Conservation (phyloP, 2,797 vertebrate species). For the Cottoperca gobio region DNA sequence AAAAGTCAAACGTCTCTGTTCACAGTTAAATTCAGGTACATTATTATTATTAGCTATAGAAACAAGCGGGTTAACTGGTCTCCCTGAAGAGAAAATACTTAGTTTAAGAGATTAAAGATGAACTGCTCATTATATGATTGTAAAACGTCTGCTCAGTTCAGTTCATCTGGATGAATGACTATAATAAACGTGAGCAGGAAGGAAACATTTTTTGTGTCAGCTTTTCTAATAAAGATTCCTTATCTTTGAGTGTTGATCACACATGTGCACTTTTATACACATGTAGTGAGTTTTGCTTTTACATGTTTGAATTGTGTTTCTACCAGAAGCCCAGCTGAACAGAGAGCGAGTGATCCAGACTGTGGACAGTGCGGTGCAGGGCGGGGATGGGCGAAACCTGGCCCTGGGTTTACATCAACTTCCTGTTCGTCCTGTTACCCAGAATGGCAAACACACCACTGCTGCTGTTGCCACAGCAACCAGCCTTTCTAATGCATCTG, state of each 20-base stretch:
- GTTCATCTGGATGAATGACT: background rate
- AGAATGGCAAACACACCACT: conserved; percentile 93
- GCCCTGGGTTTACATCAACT: conserved; percentile 92
- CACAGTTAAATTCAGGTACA: too few relatives aligned
- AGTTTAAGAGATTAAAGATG: background rate
- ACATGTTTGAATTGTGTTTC: conserved; percentile 55
- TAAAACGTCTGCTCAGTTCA: background rate
- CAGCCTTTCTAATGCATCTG: conserved; percentile 86
- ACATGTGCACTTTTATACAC: background rate
- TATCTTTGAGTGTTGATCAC: background rate
- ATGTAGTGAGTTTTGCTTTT: background rate
- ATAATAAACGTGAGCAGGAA: background rate
- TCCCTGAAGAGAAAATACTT: background rate
- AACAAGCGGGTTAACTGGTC: background rate
- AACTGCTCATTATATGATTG: background rate
- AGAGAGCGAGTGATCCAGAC: conserved; percentile 94
- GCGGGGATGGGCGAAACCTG: conserved; percentile 88
- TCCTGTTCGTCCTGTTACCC: conserved; percentile 90
- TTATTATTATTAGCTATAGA: background rate
- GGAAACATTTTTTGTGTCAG: background rate
- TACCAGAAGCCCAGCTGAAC: conserved; percentile 86
- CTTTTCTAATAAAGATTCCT: background rate
- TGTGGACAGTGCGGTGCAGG: conserved; percentile 86
- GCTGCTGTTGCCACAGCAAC: conserved; percentile 82
- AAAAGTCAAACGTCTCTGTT: too few relatives aligned